phyloP scores from a whole-genome alignment of 2,888 invertebrate genomes.

The Callyntrura sp. region DNA sequence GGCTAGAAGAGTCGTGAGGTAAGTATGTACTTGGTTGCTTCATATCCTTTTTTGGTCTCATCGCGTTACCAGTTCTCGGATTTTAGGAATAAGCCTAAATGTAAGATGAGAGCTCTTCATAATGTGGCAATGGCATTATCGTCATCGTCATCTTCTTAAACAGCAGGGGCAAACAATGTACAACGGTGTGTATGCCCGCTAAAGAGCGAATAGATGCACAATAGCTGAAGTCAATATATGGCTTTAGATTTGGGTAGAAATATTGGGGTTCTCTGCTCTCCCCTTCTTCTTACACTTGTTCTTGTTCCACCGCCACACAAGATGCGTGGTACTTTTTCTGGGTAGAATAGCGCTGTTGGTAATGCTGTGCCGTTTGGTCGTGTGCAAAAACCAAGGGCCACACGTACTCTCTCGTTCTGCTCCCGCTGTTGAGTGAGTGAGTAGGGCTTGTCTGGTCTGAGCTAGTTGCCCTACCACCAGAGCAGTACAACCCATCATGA shows the following conservation, averaged over 20 bases:
- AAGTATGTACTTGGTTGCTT: not conserved
- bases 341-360: not conserved
- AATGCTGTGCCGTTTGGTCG: not conserved
- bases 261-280: not conserved
- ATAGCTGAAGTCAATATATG: not conserved
- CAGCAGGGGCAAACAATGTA: not conserved
- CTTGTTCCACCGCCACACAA: no score
- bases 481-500: constrained; percentile 31
- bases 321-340: not conserved
- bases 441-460: not conserved
- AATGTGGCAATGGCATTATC: constrained; percentile 48
- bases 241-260: not conserved
- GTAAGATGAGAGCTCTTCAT: constrained; percentile 47
- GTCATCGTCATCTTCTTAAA: no score
- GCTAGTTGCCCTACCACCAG: not conserved
- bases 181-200: not conserved
- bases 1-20: no score
- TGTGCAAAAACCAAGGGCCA: not conserved
- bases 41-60: not conserved
- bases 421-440: constrained; percentile 11
- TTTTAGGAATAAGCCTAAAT: not conserved
- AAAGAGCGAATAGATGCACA: not conserved
- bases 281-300: not conserved
- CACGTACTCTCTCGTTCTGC: constrained; percentile 7
- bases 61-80: not conserved